These are phyloP conservation scores for Tachina fera DNA, from an alignment of 2,888 invertebrate genomes.

Conservation along the genomic window DNA sequence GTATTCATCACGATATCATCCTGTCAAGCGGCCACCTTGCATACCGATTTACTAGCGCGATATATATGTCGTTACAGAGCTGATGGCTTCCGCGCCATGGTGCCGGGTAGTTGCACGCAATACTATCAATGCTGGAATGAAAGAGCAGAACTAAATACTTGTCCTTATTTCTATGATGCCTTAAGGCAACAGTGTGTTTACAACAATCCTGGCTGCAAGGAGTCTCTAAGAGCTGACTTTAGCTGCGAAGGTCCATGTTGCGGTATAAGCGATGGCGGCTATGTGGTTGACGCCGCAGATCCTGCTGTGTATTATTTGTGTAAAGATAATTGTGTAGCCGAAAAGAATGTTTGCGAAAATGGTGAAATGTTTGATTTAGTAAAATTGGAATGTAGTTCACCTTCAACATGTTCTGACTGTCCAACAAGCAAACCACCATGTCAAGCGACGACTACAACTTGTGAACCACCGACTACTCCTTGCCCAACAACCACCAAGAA, in stretches of 20 bases:
- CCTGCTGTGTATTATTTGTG: slow-evolving; percentile 72
- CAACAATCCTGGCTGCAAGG: slow-evolving; percentile 77
- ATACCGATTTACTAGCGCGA: slow-evolving; percentile 76
- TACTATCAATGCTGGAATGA: slow-evolving; percentile 78
- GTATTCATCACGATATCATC: slow-evolving; percentile 66
- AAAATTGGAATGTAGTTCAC: slow-evolving; percentile 61
- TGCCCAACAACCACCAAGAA: slow-evolving; percentile 3
- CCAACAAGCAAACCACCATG: slow-evolving; percentile 43
- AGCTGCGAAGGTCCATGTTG: slow-evolving; percentile 70
- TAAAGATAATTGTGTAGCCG: slow-evolving; percentile 45
- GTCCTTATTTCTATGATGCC: slow-evolving; percentile 76
- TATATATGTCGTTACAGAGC: slow-evolving; percentile 76
- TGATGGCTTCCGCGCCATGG: slow-evolving; percentile 78
- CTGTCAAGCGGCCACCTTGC: slow-evolving; percentile 74
- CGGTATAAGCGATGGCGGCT: slow-evolving; percentile 61
- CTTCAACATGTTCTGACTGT: slow-evolving; percentile 62
- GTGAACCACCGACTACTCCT: slow-evolving; percentile 1
- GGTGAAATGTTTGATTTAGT: slow-evolving; percentile 71
- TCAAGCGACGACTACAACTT: neutral
- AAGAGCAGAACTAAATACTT: slow-evolving; percentile 72
- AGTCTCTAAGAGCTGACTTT: slow-evolving; percentile 40
- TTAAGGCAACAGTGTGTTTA: slow-evolving; percentile 75
- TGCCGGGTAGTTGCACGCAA: slow-evolving; percentile 80
- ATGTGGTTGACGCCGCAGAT: slow-evolving; percentile 62
- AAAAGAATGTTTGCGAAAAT: slow-evolving; percentile 47